Evolutionary conservation across 2,113 vertebrate genomes (phyloP).

Genomic region (Oophaga pumilio): DNA sequence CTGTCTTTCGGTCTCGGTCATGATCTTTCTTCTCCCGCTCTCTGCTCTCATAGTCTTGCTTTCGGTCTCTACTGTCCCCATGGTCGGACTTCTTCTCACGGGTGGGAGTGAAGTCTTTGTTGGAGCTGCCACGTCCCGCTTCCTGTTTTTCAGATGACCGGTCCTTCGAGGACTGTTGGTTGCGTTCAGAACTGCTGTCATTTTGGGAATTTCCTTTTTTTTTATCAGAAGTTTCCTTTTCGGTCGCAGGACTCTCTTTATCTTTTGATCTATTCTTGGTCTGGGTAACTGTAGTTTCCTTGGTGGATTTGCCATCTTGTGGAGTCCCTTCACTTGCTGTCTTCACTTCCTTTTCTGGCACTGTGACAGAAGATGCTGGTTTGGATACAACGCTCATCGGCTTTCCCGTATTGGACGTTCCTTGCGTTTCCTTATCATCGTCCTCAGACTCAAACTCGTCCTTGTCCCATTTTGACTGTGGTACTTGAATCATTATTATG

Average conservation of each 20-base stretch:
- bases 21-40: conserved; percentile 77
- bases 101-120: conserved; percentile 73
- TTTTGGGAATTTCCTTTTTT: conserved; percentile 68
- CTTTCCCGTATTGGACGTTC: conserved; percentile 64
- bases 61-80: conserved; percentile 74
- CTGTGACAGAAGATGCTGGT: conserved; percentile 65
- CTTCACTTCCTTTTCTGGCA: conserved; percentile 70
- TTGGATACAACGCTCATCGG: conserved; percentile 73
- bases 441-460: conserved; percentile 85
- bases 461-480: conserved; percentile 85
- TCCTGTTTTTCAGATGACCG: conserved; percentile 75
- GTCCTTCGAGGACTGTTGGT: conserved; percentile 74
- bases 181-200: conserved; percentile 70
- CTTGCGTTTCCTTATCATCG: conserved; percentile 76
- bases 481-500: conserved; percentile 87
- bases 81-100: conserved; percentile 70
- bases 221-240: conserved; percentile 71
- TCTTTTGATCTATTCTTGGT: conserved; percentile 73
- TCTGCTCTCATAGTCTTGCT: conserved; percentile 71
- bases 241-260: conserved; percentile 69
- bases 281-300: conserved; percentile 61
- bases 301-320: conserved; percentile 72
- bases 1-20: conserved; percentile 76
- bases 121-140: conserved; percentile 64
- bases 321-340: conserved; percentile 63